Base-by-base conservation (phyloP, 2,113 vertebrate species). In the Lophochroa leadbeateri region DNA sequence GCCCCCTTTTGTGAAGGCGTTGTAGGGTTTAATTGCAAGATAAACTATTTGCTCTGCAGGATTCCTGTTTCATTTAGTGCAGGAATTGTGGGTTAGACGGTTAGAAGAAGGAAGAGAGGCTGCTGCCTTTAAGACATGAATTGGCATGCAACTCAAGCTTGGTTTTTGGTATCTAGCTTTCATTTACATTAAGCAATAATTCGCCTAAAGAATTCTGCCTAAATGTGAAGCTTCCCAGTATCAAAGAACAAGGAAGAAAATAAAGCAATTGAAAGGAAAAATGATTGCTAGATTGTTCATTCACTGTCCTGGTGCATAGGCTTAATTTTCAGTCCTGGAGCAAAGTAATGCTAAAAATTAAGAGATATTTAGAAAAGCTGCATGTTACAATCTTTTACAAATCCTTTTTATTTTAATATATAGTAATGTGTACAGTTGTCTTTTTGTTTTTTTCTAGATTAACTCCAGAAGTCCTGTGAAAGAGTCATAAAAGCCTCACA, bases 311-410 rank as follows among this genome's bases (percentile, higher is more conserved):
- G 25, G 44, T 91, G 21, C 71, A 65, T 49, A 71, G 90, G 78
- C 75, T 53, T 92, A n/a, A 80, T 96, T 97, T 95, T 93, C 82
- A 83, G 37, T 90, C 44, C 37, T 81, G 92, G 52, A 93, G 76
- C 35, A 57, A 92, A 83, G n/a, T 86, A 85, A 67, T 63, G 33
- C 82, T 93, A 65, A 85, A 91, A 96, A 93, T 49, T 31, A 93
- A 49, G 43, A 89, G 44, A 69, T 79, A 91, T 11, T 92, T 86
- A 50, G 70, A 72, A 95, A 91, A 82, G 67, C 87, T 58, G 63
- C 28, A 44, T 24, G 21, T 72, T 44, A 76, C 41, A 57, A 89
- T 71, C 37, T 82, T 91, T 87, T 55, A 33, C 28, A 82, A 91
- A 91, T 95, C 57, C 43, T 60, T 94, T 91, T 94, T 79, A 41